These are phyloP conservation scores for Amblyteles armatorius DNA, from an alignment of 2,888 invertebrate species.

Conservation along the genomic window DNA sequence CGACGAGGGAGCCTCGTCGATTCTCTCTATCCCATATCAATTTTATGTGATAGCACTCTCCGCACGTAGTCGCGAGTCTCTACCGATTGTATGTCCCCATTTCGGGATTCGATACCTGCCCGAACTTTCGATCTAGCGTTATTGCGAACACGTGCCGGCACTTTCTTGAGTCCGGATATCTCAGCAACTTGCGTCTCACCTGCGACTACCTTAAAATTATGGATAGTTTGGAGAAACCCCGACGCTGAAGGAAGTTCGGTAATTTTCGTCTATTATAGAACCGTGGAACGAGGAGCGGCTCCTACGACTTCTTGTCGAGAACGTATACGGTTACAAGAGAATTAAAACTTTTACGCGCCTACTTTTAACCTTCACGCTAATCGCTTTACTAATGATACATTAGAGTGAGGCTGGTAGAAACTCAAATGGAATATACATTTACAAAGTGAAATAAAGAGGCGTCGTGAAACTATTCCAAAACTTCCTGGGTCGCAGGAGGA, in stretches of 20 bases:
- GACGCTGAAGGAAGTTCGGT: constrained; percentile 1
- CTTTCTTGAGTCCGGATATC: neutral
- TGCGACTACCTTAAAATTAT: neutral
- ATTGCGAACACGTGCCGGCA: neutral
- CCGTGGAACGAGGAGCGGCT: neutral
- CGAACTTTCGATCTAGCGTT: neutral
- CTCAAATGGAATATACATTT: neutral
- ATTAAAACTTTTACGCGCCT: neutral
- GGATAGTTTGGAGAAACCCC: neutral
- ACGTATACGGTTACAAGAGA: neutral
- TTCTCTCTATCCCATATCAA: constrained; percentile 18
- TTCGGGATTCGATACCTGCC: constrained; percentile 17
- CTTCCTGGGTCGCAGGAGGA: neutral
- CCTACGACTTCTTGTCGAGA: neutral
- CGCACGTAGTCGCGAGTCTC: constrained; percentile 19
- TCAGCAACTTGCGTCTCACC: neutral
- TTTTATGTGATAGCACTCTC: constrained; percentile 19
- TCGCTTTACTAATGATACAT: constrained; percentile 7
- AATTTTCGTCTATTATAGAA: neutral
- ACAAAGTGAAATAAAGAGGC: neutral
- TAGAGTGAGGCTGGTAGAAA: neutral
- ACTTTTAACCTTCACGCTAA: constrained; percentile 15
- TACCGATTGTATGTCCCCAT: constrained; percentile 40
- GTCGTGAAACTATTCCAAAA: neutral
- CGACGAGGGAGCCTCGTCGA: constrained; percentile 21